Evolutionary conservation across 2,888 invertebrate genomes (phyloP).

Genomic region (Alloscopus bannaensis): DNA sequence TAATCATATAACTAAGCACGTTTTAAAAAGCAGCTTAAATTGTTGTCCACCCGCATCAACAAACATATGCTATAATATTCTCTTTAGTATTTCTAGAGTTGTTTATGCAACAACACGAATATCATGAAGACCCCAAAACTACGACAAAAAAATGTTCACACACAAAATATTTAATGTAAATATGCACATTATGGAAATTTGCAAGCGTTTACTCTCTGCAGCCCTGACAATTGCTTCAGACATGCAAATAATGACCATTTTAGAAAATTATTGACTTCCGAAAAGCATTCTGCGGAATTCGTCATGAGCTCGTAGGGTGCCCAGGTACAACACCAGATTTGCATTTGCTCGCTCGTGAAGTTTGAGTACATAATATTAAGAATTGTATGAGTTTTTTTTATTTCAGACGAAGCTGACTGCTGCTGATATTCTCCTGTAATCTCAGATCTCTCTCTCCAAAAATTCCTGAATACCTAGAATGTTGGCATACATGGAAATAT

Average conservation of each 20-base stretch:
- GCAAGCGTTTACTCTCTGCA: neutral
- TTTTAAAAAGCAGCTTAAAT: too few relatives aligned
- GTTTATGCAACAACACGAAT: neutral
- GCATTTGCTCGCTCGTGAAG: too few relatives aligned
- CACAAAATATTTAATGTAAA: too few relatives aligned
- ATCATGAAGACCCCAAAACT: neutral
- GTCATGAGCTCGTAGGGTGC: too few relatives aligned
- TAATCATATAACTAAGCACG: too few relatives aligned
- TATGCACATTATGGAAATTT: neutral
- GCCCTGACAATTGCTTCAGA: slow-evolving; percentile 20
- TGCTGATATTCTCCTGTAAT: neutral
- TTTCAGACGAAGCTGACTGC: too few relatives aligned
- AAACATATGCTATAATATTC: too few relatives aligned
- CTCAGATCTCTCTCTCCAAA: neutral
- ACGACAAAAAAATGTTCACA: neutral
- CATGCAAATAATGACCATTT: slow-evolving; percentile 14
- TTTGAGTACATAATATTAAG: too few relatives aligned
- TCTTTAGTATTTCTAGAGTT: too few relatives aligned
- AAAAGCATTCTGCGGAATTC: slow-evolving; percentile 9
- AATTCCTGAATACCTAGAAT: neutral
- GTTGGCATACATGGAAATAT: slow-evolving; percentile 4
- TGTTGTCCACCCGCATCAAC: too few relatives aligned
- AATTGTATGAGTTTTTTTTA: too few relatives aligned
- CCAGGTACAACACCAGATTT: too few relatives aligned
- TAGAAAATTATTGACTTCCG: slow-evolving; percentile 19